Conservation (phyloP, 2,888 invertebrate genomes). For the Cyrtodaria siliqua region DNA sequence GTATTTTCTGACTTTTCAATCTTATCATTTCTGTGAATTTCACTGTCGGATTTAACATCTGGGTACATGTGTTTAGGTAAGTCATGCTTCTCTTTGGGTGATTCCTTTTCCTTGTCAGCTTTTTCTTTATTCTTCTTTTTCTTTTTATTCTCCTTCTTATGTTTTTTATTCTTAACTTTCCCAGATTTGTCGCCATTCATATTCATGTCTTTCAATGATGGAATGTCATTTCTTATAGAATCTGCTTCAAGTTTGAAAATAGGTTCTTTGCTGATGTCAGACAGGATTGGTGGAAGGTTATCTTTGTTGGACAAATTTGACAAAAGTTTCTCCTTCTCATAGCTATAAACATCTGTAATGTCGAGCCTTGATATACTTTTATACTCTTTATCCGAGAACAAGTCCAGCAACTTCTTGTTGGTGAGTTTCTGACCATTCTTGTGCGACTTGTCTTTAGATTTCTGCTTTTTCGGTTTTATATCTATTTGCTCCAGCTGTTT, state of each 20-base stretch:
- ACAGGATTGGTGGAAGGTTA: conserved; percentile 52
- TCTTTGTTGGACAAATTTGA: conserved; percentile 58
- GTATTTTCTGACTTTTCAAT: conserved; percentile 41
- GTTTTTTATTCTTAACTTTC: conserved; percentile 63
- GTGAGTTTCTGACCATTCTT: conserved; percentile 52
- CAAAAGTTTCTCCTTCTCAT: conserved; percentile 55
- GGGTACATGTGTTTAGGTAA: conserved; percentile 2
- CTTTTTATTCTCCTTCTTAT: conserved; percentile 62
- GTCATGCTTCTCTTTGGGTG: conserved; percentile 25
- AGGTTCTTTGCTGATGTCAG: conserved; percentile 50
- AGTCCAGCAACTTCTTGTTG: conserved; percentile 47
- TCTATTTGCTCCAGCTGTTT: conserved; percentile 33
- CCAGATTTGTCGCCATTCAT: conserved; percentile 46
- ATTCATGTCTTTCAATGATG: conserved; percentile 44
- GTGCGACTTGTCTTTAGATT: conserved; percentile 51
- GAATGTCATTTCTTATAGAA: conserved; percentile 51
- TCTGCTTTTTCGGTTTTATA: conserved; percentile 48
- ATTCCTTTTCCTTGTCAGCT: conserved; percentile 56
- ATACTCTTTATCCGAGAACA: conserved; percentile 44
- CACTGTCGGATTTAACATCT: conserved; percentile 6
- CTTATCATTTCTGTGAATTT: conserved; percentile 6
- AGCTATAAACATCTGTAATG: conserved; percentile 53
- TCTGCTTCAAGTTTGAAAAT: conserved; percentile 47
- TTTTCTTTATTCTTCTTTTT: conserved; percentile 61
- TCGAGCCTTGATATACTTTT: conserved; percentile 47